phyloP scores from a whole-genome alignment of 2,888 invertebrate genomes.

The Dynastes maya region DNA sequence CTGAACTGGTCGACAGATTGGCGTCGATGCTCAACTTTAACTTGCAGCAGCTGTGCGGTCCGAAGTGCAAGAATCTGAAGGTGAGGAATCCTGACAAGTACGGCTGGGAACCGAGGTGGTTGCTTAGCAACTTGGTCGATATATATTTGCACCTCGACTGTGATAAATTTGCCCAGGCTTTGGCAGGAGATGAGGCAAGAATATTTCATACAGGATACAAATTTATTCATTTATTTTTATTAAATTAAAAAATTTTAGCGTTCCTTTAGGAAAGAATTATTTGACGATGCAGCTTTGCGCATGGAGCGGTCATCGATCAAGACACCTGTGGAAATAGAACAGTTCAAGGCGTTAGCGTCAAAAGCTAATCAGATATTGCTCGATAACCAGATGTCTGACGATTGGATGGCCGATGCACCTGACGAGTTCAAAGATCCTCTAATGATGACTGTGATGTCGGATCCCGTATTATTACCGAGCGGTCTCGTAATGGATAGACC shows the following conservation, averaged over 20 bases:
- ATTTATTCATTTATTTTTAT: background rate
- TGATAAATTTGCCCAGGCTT: conserved; percentile 90
- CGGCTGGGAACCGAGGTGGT: conserved; percentile 95
- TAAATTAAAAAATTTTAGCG: conserved; percentile 74
- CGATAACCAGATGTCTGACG: conserved; percentile 89
- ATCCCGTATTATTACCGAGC: conserved; percentile 93
- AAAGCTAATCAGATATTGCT: conserved; percentile 86
- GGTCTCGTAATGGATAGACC: conserved; percentile 94
- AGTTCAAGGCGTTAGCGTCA: conserved; percentile 84
- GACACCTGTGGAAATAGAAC: conserved; percentile 87
- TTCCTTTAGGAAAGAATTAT: conserved; percentile 93
- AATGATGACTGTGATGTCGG: conserved; percentile 97
- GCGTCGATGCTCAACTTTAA: conserved; percentile 99
- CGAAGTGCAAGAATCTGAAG: conserved; percentile 95
- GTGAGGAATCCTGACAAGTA: conserved; percentile 95
- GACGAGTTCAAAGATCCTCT: conserved; percentile 97
- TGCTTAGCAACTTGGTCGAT: conserved; percentile 93
- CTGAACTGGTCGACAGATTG: conserved; percentile 92
- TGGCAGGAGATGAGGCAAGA: conserved; percentile 94
- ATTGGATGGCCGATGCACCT: conserved; percentile 95
- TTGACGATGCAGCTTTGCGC: conserved; percentile 90
- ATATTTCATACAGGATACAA: background rate
- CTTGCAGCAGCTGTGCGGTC: conserved; percentile 95
- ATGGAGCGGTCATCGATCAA: conserved; percentile 90
- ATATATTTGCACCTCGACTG: conserved; percentile 98